Percentiles rank a stretch among this genome's conserved stretches.
phyloP scores from a whole-genome alignment of 2,797 vertebrate genomes.

The Gallinago nigripennis region DNA sequence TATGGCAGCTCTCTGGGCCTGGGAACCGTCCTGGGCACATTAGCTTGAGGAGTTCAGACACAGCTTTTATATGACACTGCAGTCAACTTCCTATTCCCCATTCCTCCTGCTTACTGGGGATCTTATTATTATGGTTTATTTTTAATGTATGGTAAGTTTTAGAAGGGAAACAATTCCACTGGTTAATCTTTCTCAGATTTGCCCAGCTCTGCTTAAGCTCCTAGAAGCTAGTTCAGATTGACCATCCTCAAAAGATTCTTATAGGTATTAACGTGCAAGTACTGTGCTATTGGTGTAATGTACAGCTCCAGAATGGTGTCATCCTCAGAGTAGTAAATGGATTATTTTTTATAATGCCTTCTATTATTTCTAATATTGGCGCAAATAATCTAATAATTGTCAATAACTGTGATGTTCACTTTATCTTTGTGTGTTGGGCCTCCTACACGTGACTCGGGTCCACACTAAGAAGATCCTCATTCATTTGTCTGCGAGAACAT shows the following conservation, averaged over 20 bases:
- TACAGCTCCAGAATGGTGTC: neutral
- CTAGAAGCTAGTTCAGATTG: neutral
- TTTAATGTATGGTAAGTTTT: neutral
- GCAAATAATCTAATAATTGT: neutral
- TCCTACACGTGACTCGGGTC: neutral
- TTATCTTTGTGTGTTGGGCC: neutral
- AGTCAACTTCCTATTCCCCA: neutral
- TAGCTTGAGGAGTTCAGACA: neutral
- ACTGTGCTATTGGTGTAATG: rapidly evolving
- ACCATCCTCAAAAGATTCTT: neutral
- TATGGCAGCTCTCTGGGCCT: neutral
- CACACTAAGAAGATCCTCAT: neutral
- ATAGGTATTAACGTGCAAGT: neutral
- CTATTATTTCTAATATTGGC: neutral
- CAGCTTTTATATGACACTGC: neutral
- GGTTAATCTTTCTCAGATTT: neutral
- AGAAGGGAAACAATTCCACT: neutral
- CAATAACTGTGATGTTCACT: neutral
- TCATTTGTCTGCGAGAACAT: neutral
- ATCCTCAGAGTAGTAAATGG: neutral
- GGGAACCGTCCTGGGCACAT: neutral
- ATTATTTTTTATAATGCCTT: neutral
- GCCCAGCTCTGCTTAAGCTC: neutral
- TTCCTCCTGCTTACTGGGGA: neutral
- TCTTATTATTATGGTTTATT: neutral